Evolutionary conservation across 2,113 vertebrate species (phyloP).

Genomic region (Nothobranchius furzeri): DNA sequence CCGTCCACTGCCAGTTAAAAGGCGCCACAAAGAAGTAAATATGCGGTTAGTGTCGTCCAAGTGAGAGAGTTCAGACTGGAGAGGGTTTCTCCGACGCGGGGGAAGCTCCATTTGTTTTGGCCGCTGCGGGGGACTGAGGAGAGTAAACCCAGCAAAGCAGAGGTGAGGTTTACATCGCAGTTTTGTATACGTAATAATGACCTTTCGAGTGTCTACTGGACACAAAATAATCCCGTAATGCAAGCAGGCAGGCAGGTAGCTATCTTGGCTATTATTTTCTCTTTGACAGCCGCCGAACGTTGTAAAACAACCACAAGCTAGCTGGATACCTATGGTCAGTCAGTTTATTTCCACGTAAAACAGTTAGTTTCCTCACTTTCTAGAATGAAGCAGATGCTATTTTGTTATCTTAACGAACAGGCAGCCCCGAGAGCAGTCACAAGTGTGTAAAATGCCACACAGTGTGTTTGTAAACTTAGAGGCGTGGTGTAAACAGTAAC

Average conservation of each 20-base stretch:
- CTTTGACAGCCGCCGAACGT: slow-evolving; percentile 24
- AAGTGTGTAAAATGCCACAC: slow-evolving; percentile 51
- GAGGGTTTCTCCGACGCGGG: slow-evolving; percentile 58
- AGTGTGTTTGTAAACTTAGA: slow-evolving; percentile 63
- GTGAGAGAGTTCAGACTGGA: slow-evolving; percentile 67
- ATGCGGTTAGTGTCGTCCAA: slow-evolving; percentile 62
- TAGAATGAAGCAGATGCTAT: background rate
- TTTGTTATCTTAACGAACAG: background rate
- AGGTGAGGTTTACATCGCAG: slow-evolving; percentile 59
- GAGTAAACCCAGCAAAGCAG: slow-evolving; percentile 65
- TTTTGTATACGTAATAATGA: slow-evolving; percentile 18
- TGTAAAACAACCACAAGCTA: slow-evolving; percentile 20
- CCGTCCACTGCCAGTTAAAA: slow-evolving; percentile 48
- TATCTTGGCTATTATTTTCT: slow-evolving; percentile 47
- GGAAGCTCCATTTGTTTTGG: slow-evolving; percentile 58
- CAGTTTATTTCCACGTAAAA: background rate
- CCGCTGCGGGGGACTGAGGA: slow-evolving; percentile 48
- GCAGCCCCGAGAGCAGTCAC: background rate
- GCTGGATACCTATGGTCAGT: background rate
- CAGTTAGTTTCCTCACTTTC: background rate
- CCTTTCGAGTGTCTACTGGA: slow-evolving; percentile 26
- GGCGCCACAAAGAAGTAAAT: slow-evolving; percentile 60
- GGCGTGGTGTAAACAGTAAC: slow-evolving; percentile 58
- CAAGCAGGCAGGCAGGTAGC: slow-evolving; percentile 49
- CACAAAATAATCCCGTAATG: slow-evolving; percentile 47